Conservation (phyloP, 1,140 invertebrate species). For the Watersipora subatra region DNA sequence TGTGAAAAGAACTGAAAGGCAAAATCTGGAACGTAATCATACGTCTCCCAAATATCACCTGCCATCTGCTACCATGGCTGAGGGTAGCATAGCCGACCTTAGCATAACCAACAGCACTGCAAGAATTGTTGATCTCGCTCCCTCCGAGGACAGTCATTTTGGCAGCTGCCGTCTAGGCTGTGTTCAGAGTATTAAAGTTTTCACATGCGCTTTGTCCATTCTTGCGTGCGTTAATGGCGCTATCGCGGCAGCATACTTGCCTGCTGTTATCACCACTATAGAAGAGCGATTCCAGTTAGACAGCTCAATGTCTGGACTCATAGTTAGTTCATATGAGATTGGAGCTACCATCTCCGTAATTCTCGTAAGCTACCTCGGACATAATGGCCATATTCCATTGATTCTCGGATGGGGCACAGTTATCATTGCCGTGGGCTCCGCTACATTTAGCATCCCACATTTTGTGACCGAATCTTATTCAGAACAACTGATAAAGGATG, state of each 20-base stretch:
- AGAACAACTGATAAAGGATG: slow-evolving; percentile 12
- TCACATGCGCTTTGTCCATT: slow-evolving; percentile 77
- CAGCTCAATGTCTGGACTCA: slow-evolving; percentile 75
- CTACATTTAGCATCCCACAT: slow-evolving; percentile 62
- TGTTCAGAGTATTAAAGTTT: slow-evolving; percentile 65
- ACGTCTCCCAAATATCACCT: too few relatives aligned
- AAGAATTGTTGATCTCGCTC: slow-evolving; percentile 4
- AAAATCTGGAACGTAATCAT: too few relatives aligned
- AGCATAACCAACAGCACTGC: slow-evolving; percentile 9
- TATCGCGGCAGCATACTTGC: slow-evolving; percentile 58
- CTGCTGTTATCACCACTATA: slow-evolving; percentile 89
- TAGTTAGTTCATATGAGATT: slow-evolving; percentile 87
- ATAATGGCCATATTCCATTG: slow-evolving; percentile 80
- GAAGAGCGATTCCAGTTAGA: slow-evolving; percentile 92
- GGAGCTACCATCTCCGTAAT: slow-evolving; percentile 84
- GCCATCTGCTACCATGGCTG: too few relatives aligned
- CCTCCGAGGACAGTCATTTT: slow-evolving; percentile 60
- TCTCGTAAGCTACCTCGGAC: slow-evolving; percentile 87
- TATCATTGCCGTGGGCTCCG: slow-evolving; percentile 68
- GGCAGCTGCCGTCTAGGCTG: slow-evolving; percentile 61
- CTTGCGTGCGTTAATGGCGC: slow-evolving; percentile 58
- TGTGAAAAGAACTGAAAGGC: too few relatives aligned
- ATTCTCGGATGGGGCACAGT: slow-evolving; percentile 86
- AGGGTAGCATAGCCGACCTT: background rate
- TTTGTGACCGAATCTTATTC: slow-evolving; percentile 41